phyloP scores from a whole-genome alignment of 2,888 invertebrate genomes.

The Brassicogethes aeneus region DNA sequence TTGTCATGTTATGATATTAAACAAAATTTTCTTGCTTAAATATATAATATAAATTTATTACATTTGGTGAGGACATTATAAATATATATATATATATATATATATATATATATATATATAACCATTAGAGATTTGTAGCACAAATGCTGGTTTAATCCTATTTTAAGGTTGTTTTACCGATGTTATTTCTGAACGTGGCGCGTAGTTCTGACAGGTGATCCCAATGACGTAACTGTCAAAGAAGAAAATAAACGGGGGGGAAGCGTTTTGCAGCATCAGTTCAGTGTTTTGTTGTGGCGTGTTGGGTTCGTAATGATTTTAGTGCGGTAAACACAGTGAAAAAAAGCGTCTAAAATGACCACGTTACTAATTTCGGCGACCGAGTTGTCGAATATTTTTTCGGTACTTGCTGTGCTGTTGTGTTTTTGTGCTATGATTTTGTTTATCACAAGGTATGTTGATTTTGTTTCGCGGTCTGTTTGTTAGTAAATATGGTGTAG shows the following conservation, averaged over 20 bases:
- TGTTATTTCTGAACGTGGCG: not conserved
- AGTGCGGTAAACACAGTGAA: not conserved
- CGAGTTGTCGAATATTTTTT: constrained; percentile 67
- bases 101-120: no score
- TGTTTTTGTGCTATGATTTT: constrained; percentile 68
- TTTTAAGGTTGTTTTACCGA: no score
- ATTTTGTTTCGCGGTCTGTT: no score
- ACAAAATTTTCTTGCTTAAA: no score
- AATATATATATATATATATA: no score
- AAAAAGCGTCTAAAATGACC: constrained; percentile 39
- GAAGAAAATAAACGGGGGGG: constrained; percentile 7
- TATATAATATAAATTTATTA: no score
- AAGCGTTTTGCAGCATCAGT: constrained; percentile 10
- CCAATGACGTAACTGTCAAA: constrained; percentile 13
- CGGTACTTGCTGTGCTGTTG: constrained; percentile 61
- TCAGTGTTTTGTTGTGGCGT: constrained; percentile 8
- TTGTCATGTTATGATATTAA: no score
- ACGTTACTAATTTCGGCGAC: constrained; percentile 58
- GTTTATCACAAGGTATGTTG: constrained; percentile 64
- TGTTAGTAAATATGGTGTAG: no score
- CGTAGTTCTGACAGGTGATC: not conserved
- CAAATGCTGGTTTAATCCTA: no score
- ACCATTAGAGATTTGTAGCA: no score
- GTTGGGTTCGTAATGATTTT: constrained; percentile 10
- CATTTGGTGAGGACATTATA: no score